Evolutionary conservation across 2,888 invertebrate genomes (phyloP).

Genomic region (Rhamnusium bicolor): DNA sequence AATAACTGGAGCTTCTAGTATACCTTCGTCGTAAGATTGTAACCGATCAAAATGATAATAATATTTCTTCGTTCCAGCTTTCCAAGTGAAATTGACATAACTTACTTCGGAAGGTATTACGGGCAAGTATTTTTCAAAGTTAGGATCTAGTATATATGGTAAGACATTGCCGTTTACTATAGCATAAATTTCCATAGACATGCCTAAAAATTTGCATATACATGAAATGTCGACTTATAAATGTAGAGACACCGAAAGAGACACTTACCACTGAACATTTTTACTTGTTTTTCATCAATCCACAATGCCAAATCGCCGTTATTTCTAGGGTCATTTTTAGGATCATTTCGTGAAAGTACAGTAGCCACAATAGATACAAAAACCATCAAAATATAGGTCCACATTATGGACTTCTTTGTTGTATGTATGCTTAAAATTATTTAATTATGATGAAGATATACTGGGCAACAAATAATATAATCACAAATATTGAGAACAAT

Average conservation of each 20-base stretch:
- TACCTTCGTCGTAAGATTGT: slow-evolving; percentile 87
- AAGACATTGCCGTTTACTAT: slow-evolving; percentile 90
- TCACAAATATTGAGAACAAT: slow-evolving; percentile 5
- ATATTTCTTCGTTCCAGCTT: slow-evolving; percentile 85
- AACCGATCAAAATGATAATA: slow-evolving; percentile 90
- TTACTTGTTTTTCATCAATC: slow-evolving; percentile 93
- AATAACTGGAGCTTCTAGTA: slow-evolving; percentile 88
- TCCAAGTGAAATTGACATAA: slow-evolving; percentile 93
- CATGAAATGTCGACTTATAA: neutral
- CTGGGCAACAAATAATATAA: slow-evolving; percentile 1
- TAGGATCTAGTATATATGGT: slow-evolving; percentile 90
- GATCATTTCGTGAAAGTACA: slow-evolving; percentile 65
- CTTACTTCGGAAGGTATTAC: slow-evolving; percentile 94
- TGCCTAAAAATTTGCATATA: slow-evolving; percentile 73
- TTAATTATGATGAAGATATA: neutral
- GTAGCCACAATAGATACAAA: slow-evolving; percentile 53
- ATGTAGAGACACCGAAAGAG: neutral
- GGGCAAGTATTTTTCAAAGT: slow-evolving; percentile 91
- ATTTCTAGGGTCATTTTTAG: slow-evolving; percentile 67
- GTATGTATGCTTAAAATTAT: slow-evolving; percentile 58
- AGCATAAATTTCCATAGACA: slow-evolving; percentile 91
- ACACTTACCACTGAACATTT: slow-evolving; percentile 88
- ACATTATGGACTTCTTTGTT: slow-evolving; percentile 59
- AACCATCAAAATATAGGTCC: slow-evolving; percentile 55
- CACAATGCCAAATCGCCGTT: slow-evolving; percentile 84